A percentile compares a stretch with the other conserved stretches of the same genome.
Evolutionary conservation across 92 coral and sea anemone genomes (phyloP).

Genomic region (Heliopora coerulea): DNA sequence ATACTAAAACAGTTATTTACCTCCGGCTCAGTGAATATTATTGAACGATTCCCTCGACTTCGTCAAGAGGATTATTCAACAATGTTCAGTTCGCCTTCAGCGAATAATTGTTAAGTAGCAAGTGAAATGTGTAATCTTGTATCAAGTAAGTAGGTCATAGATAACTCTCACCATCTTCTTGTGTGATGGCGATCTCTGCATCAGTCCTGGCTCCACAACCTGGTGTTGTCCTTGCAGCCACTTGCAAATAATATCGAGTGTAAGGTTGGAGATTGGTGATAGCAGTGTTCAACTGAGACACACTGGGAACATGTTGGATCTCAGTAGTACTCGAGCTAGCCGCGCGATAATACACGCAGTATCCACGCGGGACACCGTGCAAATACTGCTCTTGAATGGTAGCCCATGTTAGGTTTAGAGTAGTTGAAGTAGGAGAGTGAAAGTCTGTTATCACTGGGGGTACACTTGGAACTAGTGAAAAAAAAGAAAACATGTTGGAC

Average conservation of each 20-base stretch:
- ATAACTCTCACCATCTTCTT: constrained; percentile 60
- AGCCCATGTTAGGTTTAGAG: constrained; percentile 49
- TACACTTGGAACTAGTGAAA: constrained; percentile 49
- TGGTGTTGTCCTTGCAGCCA: constrained; percentile 59
- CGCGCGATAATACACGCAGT: constrained; percentile 64
- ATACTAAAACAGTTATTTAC: no score
- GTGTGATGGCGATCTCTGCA: constrained; percentile 45
- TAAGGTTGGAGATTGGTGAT: constrained; percentile 56
- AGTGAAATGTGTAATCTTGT: no score
- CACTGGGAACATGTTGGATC: constrained; percentile 13
- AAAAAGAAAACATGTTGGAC: not conserved
- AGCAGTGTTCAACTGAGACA: constrained; percentile 42
- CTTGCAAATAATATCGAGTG: constrained; percentile 62
- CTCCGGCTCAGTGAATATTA: no score
- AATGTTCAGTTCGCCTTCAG: no score
- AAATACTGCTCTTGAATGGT: constrained; percentile 41
- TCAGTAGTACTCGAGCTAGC: constrained; percentile 19
- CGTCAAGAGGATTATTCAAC: no score
- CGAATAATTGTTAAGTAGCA: no score
- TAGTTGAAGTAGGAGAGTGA: constrained; percentile 34
- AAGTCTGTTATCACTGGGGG: constrained; percentile 45
- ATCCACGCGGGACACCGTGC: constrained; percentile 64
- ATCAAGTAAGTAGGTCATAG: not conserved
- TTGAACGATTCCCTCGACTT: no score
- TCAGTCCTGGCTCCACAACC: constrained; percentile 56